phyloP scores from a whole-genome alignment of 2,113 vertebrate genomes.

The Lasiurus cinereus region DNA sequence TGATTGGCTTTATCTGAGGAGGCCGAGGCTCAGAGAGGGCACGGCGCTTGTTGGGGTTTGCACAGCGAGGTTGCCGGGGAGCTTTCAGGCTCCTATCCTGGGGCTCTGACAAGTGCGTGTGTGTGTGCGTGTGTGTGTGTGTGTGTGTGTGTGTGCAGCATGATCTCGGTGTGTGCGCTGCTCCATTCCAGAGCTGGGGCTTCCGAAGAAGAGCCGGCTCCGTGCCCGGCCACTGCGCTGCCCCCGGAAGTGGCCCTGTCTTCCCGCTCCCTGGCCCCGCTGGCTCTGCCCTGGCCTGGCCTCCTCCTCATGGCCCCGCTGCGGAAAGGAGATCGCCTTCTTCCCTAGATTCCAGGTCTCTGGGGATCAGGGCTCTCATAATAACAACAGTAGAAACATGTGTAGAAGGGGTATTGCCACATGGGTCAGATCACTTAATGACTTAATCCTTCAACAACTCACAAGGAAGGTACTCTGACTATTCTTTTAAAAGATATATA shows the following conservation, averaged over 20 bases:
- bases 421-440: neutral
- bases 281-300: neutral
- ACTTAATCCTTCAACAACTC: neutral
- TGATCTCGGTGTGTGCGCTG: fast-evolving
- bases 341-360: neutral
- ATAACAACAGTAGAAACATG: neutral
- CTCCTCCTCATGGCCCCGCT: neutral
- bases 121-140: too few species aligned
- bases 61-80: neutral
- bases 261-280: neutral
- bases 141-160: neutral
- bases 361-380: neutral
- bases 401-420: neutral
- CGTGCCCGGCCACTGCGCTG: fast-evolving
- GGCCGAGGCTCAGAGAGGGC: neutral
- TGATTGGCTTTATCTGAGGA: neutral
- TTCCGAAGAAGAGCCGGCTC: neutral
- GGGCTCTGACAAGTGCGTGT: fast-evolving
- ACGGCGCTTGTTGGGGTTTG: neutral
- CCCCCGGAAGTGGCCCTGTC: neutral
- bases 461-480: neutral
- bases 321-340: neutral
- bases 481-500: neutral
- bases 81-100: neutral
- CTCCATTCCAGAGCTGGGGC: fast-evolving